phyloP scores from a whole-genome alignment of 1,140 invertebrate genomes.

The Lucilia sericata region DNA sequence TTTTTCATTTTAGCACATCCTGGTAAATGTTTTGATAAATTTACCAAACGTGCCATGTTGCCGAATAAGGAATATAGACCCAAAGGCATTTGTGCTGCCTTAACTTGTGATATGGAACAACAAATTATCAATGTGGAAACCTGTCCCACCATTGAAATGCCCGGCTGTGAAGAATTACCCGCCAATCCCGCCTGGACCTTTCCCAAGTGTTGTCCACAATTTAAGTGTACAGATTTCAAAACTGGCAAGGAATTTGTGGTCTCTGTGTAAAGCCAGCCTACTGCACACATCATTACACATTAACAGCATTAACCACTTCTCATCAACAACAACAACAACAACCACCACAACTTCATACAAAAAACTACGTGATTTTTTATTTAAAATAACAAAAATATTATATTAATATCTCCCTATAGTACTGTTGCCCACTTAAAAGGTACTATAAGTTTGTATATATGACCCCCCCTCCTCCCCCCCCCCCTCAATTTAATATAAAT shows the following conservation, averaged over 20 bases:
- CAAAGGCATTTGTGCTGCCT: constrained; percentile 65
- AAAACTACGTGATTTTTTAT: constrained; percentile 9
- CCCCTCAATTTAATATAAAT: neutral
- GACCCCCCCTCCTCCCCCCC: neutral
- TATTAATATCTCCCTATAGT: constrained; percentile 21
- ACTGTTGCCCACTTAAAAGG: too few relatives aligned
- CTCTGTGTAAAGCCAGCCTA: constrained; percentile 53
- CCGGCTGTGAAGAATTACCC: constrained; percentile 65
- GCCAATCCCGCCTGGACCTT: constrained; percentile 63
- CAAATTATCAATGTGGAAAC: constrained; percentile 66
- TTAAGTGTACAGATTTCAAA: constrained; percentile 65
- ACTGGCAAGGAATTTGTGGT: constrained; percentile 65
- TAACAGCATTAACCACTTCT: too few relatives aligned
- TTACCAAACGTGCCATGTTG: constrained; percentile 62
- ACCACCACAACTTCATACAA: too few relatives aligned
- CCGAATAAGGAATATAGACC: constrained; percentile 66
- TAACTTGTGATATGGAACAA: constrained; percentile 63
- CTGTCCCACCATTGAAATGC: constrained; percentile 64
- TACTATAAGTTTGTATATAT: constrained; percentile 2
- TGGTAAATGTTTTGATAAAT: constrained; percentile 65
- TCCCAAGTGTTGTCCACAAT: constrained; percentile 66
- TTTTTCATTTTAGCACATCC: constrained; percentile 56
- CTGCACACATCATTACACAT: neutral
- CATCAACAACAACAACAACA: neutral
- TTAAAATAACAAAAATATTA: constrained; percentile 30